phyloP scores from a whole-genome alignment of 2,888 invertebrate genomes.

The Taenaris catops region DNA sequence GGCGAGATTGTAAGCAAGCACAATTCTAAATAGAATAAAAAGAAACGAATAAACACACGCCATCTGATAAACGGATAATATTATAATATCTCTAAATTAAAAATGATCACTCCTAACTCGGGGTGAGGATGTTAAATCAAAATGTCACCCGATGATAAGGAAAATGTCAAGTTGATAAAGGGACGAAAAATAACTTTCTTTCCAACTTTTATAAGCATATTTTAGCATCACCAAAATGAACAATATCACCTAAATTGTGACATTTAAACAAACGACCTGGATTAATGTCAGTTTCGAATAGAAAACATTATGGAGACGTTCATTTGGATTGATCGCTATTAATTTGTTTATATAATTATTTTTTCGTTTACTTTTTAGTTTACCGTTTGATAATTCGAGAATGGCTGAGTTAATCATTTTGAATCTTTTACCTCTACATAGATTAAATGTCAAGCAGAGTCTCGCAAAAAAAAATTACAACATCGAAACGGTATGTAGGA shows the following conservation, averaged over 20 bases:
- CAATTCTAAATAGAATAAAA: too few relatives aligned
- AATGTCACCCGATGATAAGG: slow-evolving; percentile 40
- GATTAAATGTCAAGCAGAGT: too few relatives aligned
- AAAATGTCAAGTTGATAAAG: slow-evolving; percentile 46
- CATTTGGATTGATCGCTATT: slow-evolving; percentile 5
- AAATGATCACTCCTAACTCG: slow-evolving; percentile 9
- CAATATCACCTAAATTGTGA: slow-evolving; percentile 14
- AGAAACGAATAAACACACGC: too few relatives aligned
- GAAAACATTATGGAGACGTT: slow-evolving; percentile 7
- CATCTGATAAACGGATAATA: too few relatives aligned
- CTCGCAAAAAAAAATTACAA: too few relatives aligned
- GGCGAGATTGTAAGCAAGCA: too few relatives aligned
- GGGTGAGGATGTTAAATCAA: slow-evolving; percentile 40
- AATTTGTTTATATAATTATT: slow-evolving; percentile 8
- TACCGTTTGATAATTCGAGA: too few relatives aligned
- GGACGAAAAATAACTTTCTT: slow-evolving; percentile 14
- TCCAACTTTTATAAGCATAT: slow-evolving; percentile 16
- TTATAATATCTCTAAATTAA: slow-evolving; percentile 3
- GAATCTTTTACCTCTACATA: too few relatives aligned
- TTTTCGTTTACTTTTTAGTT: too few relatives aligned
- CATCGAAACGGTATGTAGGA: too few relatives aligned
- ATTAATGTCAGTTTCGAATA: slow-evolving; percentile 15
- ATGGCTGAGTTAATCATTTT: too few relatives aligned
- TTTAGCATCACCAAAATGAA: slow-evolving; percentile 16
- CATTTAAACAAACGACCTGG: slow-evolving; percentile 15